Evolutionary conservation across 2,888 invertebrate genomes (phyloP), one percentile per base, ranked within the genome.

Genomic region (Cepaea hortensis): DNA sequence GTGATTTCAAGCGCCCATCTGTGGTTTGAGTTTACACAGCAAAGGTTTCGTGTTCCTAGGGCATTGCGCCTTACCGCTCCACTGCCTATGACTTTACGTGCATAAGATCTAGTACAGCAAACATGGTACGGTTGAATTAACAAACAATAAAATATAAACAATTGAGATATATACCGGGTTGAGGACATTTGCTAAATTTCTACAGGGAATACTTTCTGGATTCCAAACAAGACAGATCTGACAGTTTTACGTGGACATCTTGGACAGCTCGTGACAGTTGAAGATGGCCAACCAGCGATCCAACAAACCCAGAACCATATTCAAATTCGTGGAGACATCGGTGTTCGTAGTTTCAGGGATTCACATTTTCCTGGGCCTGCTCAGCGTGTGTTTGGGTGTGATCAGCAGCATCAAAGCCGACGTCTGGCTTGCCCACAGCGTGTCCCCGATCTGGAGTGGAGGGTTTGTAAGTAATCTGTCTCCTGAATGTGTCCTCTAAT

Each of bases 391-490:
- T 85, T 90, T 94, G 18, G 94, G 94, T 0, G 92, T 94, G 50
- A 91, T 93, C 61, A 91, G 93, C 84, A 93, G 92, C 88, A 93
- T 94, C 84, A 91, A 92, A 84, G 94, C 94, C 0, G 94, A 94
- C 85, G 94, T 94, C 9, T 94, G 94, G 94, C 90, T 94, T 77
- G 94, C 94, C 0, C 94, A 94, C 90, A 92, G 92, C 79, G 94
- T 94, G 5, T 94, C 94, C 0, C 94, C 94, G 6, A 94, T 94
- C 85, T 94, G 94, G 94, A 94, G 94, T 87, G 94, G 94, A 7
- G 94, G 92, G 76, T 94, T 94, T 89, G 94, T 94, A 91, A 94
- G 94, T 94, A 90, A 55, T 35, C 35, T 35, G 35, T 35, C 35
- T 35, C 35, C 35, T 35, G 35, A 35, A 35, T 35, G 1, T 35